These are phyloP conservation scores for Habrosyne pyritoides DNA, from an alignment of 2,888 invertebrate species.

Conservation along the genomic window DNA sequence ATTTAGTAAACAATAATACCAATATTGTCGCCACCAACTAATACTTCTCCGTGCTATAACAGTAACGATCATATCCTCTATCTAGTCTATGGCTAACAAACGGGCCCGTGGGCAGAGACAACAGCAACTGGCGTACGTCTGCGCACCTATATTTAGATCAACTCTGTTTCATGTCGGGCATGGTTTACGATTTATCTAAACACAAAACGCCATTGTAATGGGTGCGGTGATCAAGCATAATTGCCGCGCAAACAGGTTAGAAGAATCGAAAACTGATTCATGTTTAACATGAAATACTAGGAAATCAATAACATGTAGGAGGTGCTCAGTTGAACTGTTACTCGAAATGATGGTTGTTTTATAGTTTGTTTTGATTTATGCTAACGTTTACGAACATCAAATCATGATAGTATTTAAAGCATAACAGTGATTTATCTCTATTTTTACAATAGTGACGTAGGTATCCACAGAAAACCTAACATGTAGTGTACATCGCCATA, in stretches of 20 bases:
- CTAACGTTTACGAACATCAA: background rate
- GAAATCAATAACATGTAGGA: background rate
- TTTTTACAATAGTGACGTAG: background rate
- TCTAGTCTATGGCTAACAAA: background rate
- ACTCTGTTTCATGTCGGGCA: constrained; percentile 27
- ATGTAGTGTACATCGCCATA: background rate
- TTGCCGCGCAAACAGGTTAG: background rate
- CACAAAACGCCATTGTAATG: constrained; percentile 8
- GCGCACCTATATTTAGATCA: constrained; percentile 25
- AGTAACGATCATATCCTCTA: background rate
- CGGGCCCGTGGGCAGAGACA: constrained; percentile 6
- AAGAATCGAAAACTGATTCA: background rate
- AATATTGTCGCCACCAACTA: background rate
- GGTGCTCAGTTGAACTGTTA: background rate
- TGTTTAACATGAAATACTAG: background rate
- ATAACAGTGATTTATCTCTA: background rate
- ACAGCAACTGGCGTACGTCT: constrained; percentile 11
- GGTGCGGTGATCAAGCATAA: constrained; percentile 3
- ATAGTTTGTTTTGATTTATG: background rate
- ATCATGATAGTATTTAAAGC: background rate
- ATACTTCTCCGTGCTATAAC: background rate
- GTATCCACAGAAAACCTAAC: no score
- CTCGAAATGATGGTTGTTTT: background rate
- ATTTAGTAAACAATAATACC: background rate
- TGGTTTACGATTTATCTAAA: constrained; percentile 8